A percentile compares a stretch with the other conserved stretches of the same genome.
Evolutionary conservation across 2,888 invertebrate genomes (phyloP).

Genomic region (Rhogogaster chlorosoma): DNA sequence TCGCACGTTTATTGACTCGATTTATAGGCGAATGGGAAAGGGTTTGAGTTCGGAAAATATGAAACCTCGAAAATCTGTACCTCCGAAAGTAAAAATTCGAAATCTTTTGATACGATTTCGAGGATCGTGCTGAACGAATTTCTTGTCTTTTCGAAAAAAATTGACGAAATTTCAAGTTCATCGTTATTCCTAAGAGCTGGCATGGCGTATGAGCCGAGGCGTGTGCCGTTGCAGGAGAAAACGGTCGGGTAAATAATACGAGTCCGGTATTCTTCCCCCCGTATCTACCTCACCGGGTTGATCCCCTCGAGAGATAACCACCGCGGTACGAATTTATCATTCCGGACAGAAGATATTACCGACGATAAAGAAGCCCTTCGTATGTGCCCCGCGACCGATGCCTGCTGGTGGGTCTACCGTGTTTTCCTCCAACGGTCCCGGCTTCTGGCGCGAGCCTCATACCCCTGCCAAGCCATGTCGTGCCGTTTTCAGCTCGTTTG

Average conservation of each 20-base stretch:
- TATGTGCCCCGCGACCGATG: slow-evolving; percentile 45
- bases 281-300: slow-evolving; percentile 35
- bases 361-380: slow-evolving; percentile 54
- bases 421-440: slow-evolving; percentile 20
- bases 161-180: too few species aligned
- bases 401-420: slow-evolving; percentile 45
- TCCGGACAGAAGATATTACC: slow-evolving; percentile 55
- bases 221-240: slow-evolving; percentile 35
- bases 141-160: too few species aligned
- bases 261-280: slow-evolving; percentile 35
- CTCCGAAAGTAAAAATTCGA: too few species aligned
- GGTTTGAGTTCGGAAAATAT: too few species aligned
- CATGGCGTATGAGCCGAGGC: background rate
- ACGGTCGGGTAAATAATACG: slow-evolving; percentile 48
- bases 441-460: slow-evolving; percentile 42
- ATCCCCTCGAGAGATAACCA: slow-evolving; percentile 53
- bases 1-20: too few species aligned
- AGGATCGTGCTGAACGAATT: too few species aligned
- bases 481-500: slow-evolving; percentile 45
- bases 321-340: slow-evolving; percentile 53
- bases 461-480: background rate
- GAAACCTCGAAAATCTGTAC: too few species aligned
- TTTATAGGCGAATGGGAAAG: too few species aligned
- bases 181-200: too few species aligned
- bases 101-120: too few species aligned